phyloP scores from a whole-genome alignment of 2,888 invertebrate species.

The Tridacna gigas region DNA sequence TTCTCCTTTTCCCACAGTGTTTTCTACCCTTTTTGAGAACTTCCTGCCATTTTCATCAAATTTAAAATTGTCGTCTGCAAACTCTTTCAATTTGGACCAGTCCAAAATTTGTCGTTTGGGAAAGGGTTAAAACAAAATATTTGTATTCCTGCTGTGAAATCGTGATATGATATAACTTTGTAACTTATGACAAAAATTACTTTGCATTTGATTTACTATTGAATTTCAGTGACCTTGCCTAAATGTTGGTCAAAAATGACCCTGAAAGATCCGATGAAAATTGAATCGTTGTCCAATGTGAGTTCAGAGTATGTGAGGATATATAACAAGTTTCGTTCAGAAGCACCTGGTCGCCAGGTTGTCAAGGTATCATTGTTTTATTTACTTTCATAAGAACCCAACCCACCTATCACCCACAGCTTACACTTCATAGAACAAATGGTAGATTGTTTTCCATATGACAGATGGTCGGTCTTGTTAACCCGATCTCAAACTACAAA shows the following conservation, averaged over 20 bases:
- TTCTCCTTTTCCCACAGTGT: no score
- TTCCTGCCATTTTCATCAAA: no score
- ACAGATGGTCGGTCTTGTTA: no score
- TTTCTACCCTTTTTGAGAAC: no score
- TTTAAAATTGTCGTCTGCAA: no score
- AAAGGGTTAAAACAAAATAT: background rate
- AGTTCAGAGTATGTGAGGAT: constrained; percentile 10
- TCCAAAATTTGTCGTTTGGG: background rate
- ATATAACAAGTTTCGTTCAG: constrained; percentile 15
- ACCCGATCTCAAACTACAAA: no score
- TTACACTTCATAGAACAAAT: no score
- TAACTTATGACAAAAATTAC: background rate
- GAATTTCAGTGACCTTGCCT: constrained; percentile 36
- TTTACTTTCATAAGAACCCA: background rate
- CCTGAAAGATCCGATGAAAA: constrained; percentile 13
- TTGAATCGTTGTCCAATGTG: background rate
- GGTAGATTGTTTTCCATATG: no score
- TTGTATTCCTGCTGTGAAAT: background rate
- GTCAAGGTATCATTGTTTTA: background rate
- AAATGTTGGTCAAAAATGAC: constrained; percentile 36
- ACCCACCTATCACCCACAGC: no score
- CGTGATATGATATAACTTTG: background rate
- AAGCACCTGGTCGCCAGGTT: background rate
- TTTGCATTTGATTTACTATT: background rate
- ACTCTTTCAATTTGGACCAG: no score